Evolutionary conservation across 2,797 vertebrate species (phyloP).

Genomic region (Sarcophilus harrisii): DNA sequence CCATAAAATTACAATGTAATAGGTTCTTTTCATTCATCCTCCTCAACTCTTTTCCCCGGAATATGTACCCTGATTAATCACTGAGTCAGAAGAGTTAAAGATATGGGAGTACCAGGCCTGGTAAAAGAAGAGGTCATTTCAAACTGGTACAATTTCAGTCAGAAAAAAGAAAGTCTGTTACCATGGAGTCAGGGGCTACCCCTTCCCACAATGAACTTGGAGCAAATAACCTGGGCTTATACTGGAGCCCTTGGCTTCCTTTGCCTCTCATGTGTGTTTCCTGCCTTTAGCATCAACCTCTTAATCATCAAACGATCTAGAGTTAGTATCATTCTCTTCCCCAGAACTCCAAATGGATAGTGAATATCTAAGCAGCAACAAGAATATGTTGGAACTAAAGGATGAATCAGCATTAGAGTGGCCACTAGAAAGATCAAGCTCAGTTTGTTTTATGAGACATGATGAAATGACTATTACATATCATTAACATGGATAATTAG

Average conservation of each 20-base stretch:
- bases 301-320: not conserved
- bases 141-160: not conserved
- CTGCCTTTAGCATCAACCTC: not conserved
- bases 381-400: not conserved
- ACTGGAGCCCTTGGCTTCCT: not conserved
- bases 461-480: not conserved
- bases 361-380: not conserved
- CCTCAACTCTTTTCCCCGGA: not conserved
- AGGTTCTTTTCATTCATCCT: not conserved
- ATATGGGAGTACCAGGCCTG: not conserved
- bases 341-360: not conserved
- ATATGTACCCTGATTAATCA: not conserved
- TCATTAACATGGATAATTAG: not conserved
- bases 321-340: not conserved
- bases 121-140: not conserved
- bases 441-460: not conserved
- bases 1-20: not conserved
- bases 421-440: not conserved
- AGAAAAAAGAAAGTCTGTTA: not conserved
- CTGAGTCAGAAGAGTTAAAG: not conserved
- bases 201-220: not conserved
- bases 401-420: not conserved
- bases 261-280: not conserved
- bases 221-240: not conserved
- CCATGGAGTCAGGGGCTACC: not conserved